Base-by-base conservation (phyloP, 2,797 vertebrate genomes). In the Gila robusta region DNA sequence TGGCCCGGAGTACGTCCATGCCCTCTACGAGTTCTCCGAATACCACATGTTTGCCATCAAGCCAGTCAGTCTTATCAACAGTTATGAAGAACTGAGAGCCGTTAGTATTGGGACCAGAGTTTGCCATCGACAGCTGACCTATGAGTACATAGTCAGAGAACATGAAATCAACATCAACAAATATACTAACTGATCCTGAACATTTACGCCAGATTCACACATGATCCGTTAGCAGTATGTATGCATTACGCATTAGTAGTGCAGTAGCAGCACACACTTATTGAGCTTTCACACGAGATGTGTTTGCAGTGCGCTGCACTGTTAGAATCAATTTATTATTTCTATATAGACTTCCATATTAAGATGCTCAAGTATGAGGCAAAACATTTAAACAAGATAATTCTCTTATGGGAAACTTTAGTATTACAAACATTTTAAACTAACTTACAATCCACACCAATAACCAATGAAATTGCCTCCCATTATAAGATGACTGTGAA, bases 51-150 rank as follows among this genome's bases (percentile, higher is more conserved):
- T 98, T 98, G 37, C 96, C 96, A 0, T 99, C 97, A 90, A 99
- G 94, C 98, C 97, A 99, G 89, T 98, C 97, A 0, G 97, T 97
- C 89, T 98, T 98, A 77, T 98, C 98, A 0, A 94, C 98, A 0
- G 97, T 98, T 93, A 98, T 94, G 93, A 98, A 99, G 94, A 99
- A 99, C 95, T 99, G 98, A 9, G 97, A 99, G 86, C 97, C 96
- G 0, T 98, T 99, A 47, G 94, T 96, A 94, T 98, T 98, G 0
- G 96, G 47, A 5, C 98, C 97, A 0, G 98, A 98, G 93, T 98
- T 99, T 6, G 97, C 97, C 98, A 98, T 97, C 2, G 97, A 98
- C 16, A 99, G 93, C 86, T 96, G 94, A 35, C 97, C 97, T 98
- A 91, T 70, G 77, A 62, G 56, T 52, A 86, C 1, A 5, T 26